Evolutionary conservation across 2,113 vertebrate species (phyloP), one percentile per base, ranked within the genome.

Genomic region (Bubo blakistoni): DNA sequence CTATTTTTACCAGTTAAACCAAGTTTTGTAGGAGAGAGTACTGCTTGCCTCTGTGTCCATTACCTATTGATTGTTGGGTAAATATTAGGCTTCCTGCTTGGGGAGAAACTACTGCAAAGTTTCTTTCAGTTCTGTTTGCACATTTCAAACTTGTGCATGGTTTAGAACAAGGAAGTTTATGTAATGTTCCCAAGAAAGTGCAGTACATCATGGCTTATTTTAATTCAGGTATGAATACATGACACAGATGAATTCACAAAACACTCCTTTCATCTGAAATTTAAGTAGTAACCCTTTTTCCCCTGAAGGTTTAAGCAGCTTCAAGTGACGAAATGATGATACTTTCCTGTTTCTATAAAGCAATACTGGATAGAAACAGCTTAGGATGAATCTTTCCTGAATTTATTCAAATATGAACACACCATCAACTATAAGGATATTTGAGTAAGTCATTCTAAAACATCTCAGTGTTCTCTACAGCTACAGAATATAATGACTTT

Each of bases 241-340:
- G 95, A 97, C 92, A 97, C 95, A 97, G 86, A 97, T 98, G 98
- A 98, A 98, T 98, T 98, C 96, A 98, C 97, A 98, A 98, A 96
- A 97, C 70, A 76, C 94, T 96, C 92, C 94, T 98, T 98, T 98
- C 98, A 98, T 93, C 95, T 88, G 95, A 94, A 93, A 93, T 94
- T 70, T 94, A 96, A 98, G 95, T 66, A 97, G 94, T 86, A 97
- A 97, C 94, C 69, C 95, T 95, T 94, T 96, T 94, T 14, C 54
- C 86, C 72, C 78, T 70, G 76, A 96, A 97, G 82, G 85, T 93
- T 95, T 96, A 96, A 97, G 94, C 72, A 94, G 85, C 58, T 96
- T 97, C 92, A 97, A 97, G 96, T 95, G 97, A 92, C 54, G 36
- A 97, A 97, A 92, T 92, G 16, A 97, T 97, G 95, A 92, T 69